Evolutionary conservation across 2,113 vertebrate genomes (phyloP).

Genomic region (Oriolus oriolus): DNA sequence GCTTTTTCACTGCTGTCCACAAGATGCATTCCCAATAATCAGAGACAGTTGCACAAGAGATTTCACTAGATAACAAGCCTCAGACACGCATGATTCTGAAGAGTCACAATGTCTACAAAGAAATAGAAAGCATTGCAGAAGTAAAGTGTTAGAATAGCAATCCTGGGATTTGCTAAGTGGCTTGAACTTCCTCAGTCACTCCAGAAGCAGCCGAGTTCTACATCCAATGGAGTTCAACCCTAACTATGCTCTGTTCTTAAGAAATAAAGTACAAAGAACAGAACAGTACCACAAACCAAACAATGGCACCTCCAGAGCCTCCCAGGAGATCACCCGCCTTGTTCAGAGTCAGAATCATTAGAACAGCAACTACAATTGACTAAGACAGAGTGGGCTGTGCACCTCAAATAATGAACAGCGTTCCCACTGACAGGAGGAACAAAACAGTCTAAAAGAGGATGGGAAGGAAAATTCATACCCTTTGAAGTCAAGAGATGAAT

Average conservation of each 20-base stretch:
- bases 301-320: not conserved
- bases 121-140: not conserved
- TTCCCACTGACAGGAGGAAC: not conserved
- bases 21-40: not conserved
- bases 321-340: not conserved
- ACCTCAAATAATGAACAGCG: not conserved
- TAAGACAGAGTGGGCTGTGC: slow-evolving; percentile 11
- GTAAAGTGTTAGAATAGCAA: not conserved
- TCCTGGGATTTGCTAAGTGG: not conserved
- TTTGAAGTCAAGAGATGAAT: not conserved
- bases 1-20: not conserved
- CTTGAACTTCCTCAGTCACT: not conserved
- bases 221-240: not conserved
- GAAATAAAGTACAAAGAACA: not conserved
- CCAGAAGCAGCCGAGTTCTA: not conserved
- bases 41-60: not conserved
- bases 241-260: not conserved
- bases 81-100: not conserved
- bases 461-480: not conserved
- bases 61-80: not conserved
- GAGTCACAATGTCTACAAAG: not conserved
- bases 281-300: not conserved
- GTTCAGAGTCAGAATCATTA: not conserved
- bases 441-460: not conserved
- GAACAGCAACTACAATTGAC: not conserved